phyloP scores from a whole-genome alignment of 2,888 invertebrate species.

The Sipha maydis region DNA sequence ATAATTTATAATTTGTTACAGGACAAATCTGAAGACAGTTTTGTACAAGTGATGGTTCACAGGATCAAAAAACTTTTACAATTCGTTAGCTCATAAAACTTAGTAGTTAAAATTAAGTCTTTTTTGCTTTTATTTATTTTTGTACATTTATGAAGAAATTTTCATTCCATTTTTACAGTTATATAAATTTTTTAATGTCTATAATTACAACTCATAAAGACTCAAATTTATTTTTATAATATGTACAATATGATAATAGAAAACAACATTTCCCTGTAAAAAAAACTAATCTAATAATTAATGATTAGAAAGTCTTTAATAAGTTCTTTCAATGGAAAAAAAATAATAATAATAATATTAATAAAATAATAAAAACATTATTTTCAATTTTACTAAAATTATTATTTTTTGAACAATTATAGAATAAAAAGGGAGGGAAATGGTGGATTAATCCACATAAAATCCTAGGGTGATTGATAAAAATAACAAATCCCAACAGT shows the following conservation, averaged over 20 bases:
- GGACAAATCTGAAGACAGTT: constrained; percentile 67
- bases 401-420: constrained; percentile 56
- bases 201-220: constrained; percentile 54
- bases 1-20: constrained; percentile 41
- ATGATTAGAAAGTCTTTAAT: constrained; percentile 50
- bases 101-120: constrained; percentile 47
- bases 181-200: constrained; percentile 56
- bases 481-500: constrained; percentile 59
- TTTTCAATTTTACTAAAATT: constrained; percentile 51
- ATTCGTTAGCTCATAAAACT: constrained; percentile 72
- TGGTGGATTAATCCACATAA: constrained; percentile 44
- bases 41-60: constrained; percentile 79
- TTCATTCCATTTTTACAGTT: constrained; percentile 53
- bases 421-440: constrained; percentile 24
- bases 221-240: constrained; percentile 39
- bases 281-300: constrained; percentile 52
- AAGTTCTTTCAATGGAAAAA: constrained; percentile 47
- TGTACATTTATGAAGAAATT: constrained; percentile 54
- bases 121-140: constrained; percentile 56
- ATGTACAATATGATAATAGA: constrained; percentile 55
- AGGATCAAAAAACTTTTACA: constrained; percentile 84
- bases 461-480: constrained; percentile 48
- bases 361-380: constrained; percentile 47
- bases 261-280: constrained; percentile 62
- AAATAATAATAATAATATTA: neutral